Base-by-base conservation (phyloP, 2,888 invertebrate species). In the Achlya flavicornis region DNA sequence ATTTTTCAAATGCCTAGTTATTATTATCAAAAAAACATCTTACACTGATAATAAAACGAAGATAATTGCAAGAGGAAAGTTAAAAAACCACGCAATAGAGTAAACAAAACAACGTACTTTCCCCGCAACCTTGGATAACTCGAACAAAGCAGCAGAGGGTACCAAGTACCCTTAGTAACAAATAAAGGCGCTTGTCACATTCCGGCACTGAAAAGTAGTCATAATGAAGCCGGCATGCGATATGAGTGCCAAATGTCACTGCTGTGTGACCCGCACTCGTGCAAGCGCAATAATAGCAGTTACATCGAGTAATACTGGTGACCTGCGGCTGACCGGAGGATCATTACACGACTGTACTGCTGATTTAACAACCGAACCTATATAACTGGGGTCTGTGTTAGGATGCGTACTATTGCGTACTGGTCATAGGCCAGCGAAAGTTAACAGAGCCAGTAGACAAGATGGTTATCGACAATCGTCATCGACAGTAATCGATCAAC, bases 261-360 rank as follows among this genome's bases (percentile, higher is more conserved):
- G 46, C 46, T 46, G 46, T 46, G n/a, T 60, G 61, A n/a, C 57
- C 64, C 67, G 58, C 6, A 53, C 74, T 70, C 78, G 71, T 73
- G 78, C 73, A 73, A 63, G 64, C 61, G 68, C 76, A 73, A 73
- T 76, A 75, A 75, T 75, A 68, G 66, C 71, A 16, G 57, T 61
- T 19, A 57, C 57, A 46, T 61, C 57, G 41, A 57, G 66, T 65
- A 68, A 76, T 71, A 68, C 66, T 69, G 69, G 66, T 65, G 61
- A 64, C 76, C 65, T 73, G 67, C 76, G 68, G 19, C 10, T 53
- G 53, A 53, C 53, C 53, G 48, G 7, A 48, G 16, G 48, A 48
- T 16, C 48, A 48, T 48, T 48, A 16, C 48, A 53, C 53, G 19
- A 19, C 53, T 53, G 19, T 53, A 53, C 19, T 19, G 53, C 19